Evolutionary conservation across 2,888 invertebrate species (phyloP).

Genomic region (Ormyrus nitidulus): DNA sequence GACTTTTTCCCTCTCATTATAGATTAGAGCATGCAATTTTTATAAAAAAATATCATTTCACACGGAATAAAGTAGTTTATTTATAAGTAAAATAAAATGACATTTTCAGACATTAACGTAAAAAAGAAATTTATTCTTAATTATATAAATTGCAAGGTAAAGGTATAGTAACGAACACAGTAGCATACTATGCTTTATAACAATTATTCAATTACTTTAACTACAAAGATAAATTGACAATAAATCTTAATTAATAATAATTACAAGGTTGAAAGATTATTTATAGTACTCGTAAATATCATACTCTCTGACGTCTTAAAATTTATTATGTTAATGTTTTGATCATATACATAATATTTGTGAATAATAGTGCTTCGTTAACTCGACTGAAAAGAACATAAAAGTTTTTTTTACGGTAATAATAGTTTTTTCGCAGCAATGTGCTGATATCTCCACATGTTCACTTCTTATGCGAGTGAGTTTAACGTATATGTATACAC

Average conservation of each 20-base stretch:
- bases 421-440: slow-evolving; percentile 13
- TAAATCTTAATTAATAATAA: slow-evolving; percentile 4
- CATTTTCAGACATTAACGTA: not conserved
- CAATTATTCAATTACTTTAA: slow-evolving; percentile 1
- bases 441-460: not conserved
- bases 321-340: slow-evolving; percentile 23
- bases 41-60: slow-evolving; percentile 5
- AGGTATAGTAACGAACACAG: slow-evolving; percentile 8
- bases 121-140: not conserved
- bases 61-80: slow-evolving; percentile 8
- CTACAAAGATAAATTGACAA: slow-evolving; percentile 11
- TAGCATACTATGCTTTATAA: slow-evolving; percentile 30
- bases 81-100: slow-evolving; percentile 13
- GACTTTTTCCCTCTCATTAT: slow-evolving; percentile 8
- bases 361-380: slow-evolving; percentile 42
- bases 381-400: slow-evolving; percentile 26
- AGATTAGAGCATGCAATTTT: slow-evolving; percentile 22
- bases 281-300: slow-evolving; percentile 20
- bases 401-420: slow-evolving; percentile 21
- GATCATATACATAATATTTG: slow-evolving; percentile 48
- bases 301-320: slow-evolving; percentile 3
- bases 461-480: not conserved
- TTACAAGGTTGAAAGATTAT: slow-evolving; percentile 28
- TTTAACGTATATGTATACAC: slow-evolving; percentile 42
- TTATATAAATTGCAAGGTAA: slow-evolving; percentile 19